Evolutionary conservation across 1,140 invertebrate species (phyloP).

Genomic region (Caenorhabditis briggsae): DNA sequence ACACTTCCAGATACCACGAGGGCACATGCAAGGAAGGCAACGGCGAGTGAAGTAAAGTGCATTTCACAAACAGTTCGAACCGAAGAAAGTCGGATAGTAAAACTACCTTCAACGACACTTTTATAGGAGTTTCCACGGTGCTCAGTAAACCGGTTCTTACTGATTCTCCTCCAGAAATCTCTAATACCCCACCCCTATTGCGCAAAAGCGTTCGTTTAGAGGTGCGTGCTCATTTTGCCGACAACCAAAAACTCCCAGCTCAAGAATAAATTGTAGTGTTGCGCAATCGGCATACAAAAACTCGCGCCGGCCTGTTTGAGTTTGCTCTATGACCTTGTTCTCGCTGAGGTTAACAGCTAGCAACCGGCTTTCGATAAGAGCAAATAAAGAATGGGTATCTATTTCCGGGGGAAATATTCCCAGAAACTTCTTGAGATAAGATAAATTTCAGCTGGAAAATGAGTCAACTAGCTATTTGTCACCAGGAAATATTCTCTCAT

Average conservation of each 20-base stretch:
- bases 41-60: constrained; percentile 37
- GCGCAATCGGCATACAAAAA: constrained; percentile 11
- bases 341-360: not conserved
- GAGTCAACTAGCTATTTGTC: too few species aligned
- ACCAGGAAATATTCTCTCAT: too few species aligned
- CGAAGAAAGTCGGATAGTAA: constrained; percentile 18
- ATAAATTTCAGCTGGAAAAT: too few species aligned
- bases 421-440: too few species aligned
- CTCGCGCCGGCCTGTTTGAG: constrained; percentile 11
- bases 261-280: constrained; percentile 38
- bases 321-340: constrained; percentile 40
- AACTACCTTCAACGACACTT: not conserved
- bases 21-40: constrained; percentile 49
- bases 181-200: not conserved
- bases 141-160: constrained; percentile 49
- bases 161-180: not conserved
- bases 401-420: not conserved
- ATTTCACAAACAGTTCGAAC: constrained; percentile 1
- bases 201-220: constrained; percentile 8
- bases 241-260: constrained; percentile 18
- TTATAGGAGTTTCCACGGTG: constrained; percentile 25
- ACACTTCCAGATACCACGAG: constrained; percentile 57
- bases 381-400: not conserved
- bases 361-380: not conserved
- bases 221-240: not conserved